phyloP scores from a whole-genome alignment of 2,113 vertebrate species.

The Neoarius graeffei region DNA sequence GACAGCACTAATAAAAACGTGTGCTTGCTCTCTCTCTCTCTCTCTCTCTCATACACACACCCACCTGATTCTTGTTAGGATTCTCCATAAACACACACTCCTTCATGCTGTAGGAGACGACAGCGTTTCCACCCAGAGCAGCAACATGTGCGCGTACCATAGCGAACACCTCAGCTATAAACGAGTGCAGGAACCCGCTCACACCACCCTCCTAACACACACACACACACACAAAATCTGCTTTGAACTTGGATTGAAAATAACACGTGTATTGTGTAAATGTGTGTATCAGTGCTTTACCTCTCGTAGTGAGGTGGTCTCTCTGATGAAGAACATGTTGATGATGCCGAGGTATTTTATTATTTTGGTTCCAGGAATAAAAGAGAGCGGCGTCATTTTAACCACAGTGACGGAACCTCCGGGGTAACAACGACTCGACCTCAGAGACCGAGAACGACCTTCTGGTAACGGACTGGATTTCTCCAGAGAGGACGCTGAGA shows the following conservation, averaged over 20 bases:
- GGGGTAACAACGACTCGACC: constrained; percentile 75
- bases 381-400: constrained; percentile 98
- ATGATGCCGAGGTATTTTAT: constrained; percentile 98
- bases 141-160: constrained; percentile 97
- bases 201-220: constrained; percentile 89
- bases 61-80: constrained; percentile 98
- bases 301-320: constrained; percentile 96
- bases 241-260: neutral
- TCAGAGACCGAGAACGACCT: constrained; percentile 80
- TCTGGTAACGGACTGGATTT: constrained; percentile 87
- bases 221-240: constrained; percentile 10
- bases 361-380: constrained; percentile 91
- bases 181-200: constrained; percentile 94
- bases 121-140: constrained; percentile 92
- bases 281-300: constrained; percentile 62
- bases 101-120: constrained; percentile 98
- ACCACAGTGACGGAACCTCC: constrained; percentile 85
- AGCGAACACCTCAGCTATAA: constrained; percentile 96
- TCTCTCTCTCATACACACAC: neutral
- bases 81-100: constrained; percentile 99
- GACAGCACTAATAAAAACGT: no score
- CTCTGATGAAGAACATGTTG: constrained; percentile 99
- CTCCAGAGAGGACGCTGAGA: constrained; percentile 84
- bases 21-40: no score
- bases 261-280: neutral